Evolutionary conservation across 2,888 invertebrate species (phyloP).

Genomic region (Macrosoma leucophasiata): DNA sequence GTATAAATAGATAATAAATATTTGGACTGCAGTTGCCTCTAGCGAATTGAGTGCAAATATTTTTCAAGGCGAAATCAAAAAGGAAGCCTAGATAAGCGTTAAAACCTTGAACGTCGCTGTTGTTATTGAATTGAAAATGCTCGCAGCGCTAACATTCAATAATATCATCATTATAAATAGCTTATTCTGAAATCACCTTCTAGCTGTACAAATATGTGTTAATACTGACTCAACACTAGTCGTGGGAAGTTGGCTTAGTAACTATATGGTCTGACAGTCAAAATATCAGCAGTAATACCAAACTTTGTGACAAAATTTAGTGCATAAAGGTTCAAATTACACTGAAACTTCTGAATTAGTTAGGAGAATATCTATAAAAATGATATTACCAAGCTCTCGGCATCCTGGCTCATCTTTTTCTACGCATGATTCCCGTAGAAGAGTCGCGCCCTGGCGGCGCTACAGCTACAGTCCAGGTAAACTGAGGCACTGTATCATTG

Average conservation of each 20-base stretch:
- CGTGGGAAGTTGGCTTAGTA: constrained; percentile 17
- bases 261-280: no score
- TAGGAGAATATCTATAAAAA: constrained; percentile 42
- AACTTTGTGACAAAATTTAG: no score
- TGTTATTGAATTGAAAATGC: constrained; percentile 35
- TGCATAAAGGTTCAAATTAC: background rate
- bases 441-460: constrained; percentile 59
- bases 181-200: constrained; percentile 35
- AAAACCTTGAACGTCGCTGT: constrained; percentile 41
- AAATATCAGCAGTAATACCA: no score
- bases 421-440: constrained; percentile 76
- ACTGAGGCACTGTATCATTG: constrained; percentile 55
- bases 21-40: no score
- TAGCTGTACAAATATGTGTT: constrained; percentile 35
- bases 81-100: no score
- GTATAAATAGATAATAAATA: no score
- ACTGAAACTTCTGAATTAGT: no score
- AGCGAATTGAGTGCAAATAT: no score
- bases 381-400: constrained; percentile 81
- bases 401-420: constrained; percentile 83
- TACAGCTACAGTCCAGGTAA: constrained; percentile 52
- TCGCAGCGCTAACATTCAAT: constrained; percentile 40
- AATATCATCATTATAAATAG: constrained; percentile 63
- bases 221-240: constrained; percentile 31
- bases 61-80: no score